Evolutionary conservation across 2,113 vertebrate genomes (phyloP).

Genomic region (Eulemur macaco): DNA sequence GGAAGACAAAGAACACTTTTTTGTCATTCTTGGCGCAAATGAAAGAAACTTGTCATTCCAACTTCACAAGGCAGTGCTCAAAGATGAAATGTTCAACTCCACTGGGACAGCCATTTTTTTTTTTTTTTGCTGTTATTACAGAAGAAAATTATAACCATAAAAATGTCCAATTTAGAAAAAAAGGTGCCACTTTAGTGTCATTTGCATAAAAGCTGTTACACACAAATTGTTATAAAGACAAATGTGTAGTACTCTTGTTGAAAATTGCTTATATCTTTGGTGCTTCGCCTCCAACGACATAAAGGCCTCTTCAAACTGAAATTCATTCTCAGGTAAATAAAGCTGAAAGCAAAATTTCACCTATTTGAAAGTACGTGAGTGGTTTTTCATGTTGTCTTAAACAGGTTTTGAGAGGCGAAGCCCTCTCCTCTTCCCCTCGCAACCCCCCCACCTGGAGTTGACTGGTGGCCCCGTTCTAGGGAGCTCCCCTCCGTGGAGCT

Average conservation of each 20-base stretch:
- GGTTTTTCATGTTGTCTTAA: slow-evolving; percentile 82
- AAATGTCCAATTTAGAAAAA: slow-evolving; percentile 95
- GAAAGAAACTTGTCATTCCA: slow-evolving; percentile 99
- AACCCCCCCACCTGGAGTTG: not conserved
- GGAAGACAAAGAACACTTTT: slow-evolving; percentile 81
- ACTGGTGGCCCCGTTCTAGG: not conserved
- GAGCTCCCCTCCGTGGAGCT: not conserved
- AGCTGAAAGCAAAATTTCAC: slow-evolving; percentile 85
- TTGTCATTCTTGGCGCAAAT: slow-evolving; percentile 92
- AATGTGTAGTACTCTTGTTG: slow-evolving; percentile 91
- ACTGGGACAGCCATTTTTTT: slow-evolving; percentile 89
- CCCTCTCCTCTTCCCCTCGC: not conserved
- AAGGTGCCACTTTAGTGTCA: slow-evolving; percentile 92
- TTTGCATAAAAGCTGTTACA: slow-evolving; percentile 97
- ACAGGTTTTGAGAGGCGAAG: slow-evolving; percentile 65
- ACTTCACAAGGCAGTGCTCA: slow-evolving; percentile 91
- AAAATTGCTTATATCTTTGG: slow-evolving; percentile 90
- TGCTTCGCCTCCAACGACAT: slow-evolving; percentile 86
- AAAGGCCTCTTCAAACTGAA: slow-evolving; percentile 89
- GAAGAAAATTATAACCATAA: slow-evolving; percentile 96
- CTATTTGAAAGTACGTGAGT: slow-evolving; percentile 84
- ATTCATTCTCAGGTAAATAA: slow-evolving; percentile 92
- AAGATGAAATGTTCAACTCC: slow-evolving; percentile 93
- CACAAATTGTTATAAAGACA: slow-evolving; percentile 97
- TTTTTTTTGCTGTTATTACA: slow-evolving; percentile 93